Base-by-base conservation (phyloP, 2,797 vertebrate species). In the Catostomus latipinnis region DNA sequence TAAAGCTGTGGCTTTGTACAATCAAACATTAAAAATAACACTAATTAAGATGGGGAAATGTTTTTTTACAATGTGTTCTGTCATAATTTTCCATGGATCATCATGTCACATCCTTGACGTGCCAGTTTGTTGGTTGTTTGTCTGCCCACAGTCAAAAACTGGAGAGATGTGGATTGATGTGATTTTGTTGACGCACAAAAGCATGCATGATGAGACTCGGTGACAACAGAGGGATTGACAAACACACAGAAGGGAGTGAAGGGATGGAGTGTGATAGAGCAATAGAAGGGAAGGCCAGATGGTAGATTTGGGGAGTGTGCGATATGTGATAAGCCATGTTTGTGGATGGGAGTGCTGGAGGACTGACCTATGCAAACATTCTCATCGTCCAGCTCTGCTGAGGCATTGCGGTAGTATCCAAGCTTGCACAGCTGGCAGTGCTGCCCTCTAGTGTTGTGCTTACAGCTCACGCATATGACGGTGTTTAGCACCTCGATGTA, bases 321-420 rank as follows among this genome's bases (percentile, higher is more conserved):
- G 10, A 66, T 76, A 48, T 62, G 57, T 6, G 34, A 54, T 49
- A 58, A 54, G 63, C 43, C 22, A 34, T 68, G 49, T 70, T 85
- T 67, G 81, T 87, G 88, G 72, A 76, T 61, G 62, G 77, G 74
- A 76, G 83, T 74, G 76, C 81, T 88, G 62, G 85, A 82, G 91
- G 89, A 99, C 97, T 98, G 92, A 99, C 98, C 98, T 99, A 99
- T 96, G 96, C 97, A 99, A 88, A 98, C 96, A 98, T 98, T 98
- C 94, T 97, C 96, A 97, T 98, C 96, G 91, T 98, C 96, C 95
- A 95, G 96, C 94, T 96, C 95, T 93, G 96, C 97, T 75, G 96
- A 96, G 93, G 96, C 92, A 96, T 99, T 99, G 96, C 96, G 96
- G 96, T 96, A 97, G 97, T 95, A 98, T 95, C 97, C 97, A 95